phyloP scores from a whole-genome alignment of 1,140 invertebrate species.

The Microvelia longipes region DNA sequence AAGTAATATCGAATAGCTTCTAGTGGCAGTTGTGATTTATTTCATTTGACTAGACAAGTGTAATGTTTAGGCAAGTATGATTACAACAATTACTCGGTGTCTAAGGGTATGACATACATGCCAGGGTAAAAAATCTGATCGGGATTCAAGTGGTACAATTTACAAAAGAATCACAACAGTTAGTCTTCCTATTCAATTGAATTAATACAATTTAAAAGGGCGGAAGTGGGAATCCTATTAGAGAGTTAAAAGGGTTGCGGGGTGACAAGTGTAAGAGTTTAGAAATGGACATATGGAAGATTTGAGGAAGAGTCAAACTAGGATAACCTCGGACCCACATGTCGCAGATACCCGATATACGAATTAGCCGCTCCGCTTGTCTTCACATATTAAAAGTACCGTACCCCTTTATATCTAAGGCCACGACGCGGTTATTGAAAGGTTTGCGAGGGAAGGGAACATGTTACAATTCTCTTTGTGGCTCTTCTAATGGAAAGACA shows the following conservation, averaged over 20 bases:
- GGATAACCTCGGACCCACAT: neutral
- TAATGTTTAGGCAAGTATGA: no score
- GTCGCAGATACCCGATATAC: neutral
- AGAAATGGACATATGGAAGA: neutral
- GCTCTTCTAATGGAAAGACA: neutral
- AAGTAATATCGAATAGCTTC: neutral
- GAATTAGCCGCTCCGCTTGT: neutral
- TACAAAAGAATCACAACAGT: neutral
- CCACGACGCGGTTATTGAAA: neutral
- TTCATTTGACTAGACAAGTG: no score
- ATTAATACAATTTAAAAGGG: neutral
- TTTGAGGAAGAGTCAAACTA: neutral
- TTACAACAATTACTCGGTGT: no score
- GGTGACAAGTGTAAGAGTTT: neutral
- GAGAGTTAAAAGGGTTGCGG: neutral
- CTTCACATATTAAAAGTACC: neutral
- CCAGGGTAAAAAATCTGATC: neutral
- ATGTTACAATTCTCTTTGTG: neutral
- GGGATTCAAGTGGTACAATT: neutral
- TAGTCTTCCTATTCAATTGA: neutral
- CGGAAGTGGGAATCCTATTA: neutral
- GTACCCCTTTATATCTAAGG: neutral
- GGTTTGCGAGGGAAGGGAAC: neutral
- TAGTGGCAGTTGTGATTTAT: neutral
- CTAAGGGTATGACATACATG: no score